Base-by-base conservation (phyloP, 1,140 invertebrate species). In the Diachasma alloeum region DNA sequence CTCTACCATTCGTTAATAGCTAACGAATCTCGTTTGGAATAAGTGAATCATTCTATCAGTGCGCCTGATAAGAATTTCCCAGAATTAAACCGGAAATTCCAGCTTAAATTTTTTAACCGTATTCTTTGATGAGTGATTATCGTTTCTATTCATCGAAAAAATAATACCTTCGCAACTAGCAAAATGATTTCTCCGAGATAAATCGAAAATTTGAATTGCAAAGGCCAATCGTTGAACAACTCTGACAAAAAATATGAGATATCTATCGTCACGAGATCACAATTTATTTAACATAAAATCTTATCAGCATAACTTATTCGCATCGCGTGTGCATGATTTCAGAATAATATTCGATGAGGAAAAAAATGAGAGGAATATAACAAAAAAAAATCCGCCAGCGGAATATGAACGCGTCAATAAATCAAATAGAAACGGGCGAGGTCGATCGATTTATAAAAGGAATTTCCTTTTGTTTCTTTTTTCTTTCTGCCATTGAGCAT, bases 241-340 rank as follows among this genome's bases (percentile, higher is more conserved):
- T 36, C 31, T 36, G 13, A 22, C 10, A 9, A 39, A 42, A 42
- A 39, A 68, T 68, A 37, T 68, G 15, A 37, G 36, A 37, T 37
- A 19, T 68, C 36, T 19, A 39, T 68, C 17, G 36, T 17, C 66
- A 68, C 36, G 66, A 68, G 4, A 68, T 6, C 13, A 17, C 66
- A 68, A 68, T 68, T 68, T 68, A 68, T 68, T 68, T 68, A 39
- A 15, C 66, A 68, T 39, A 39, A 68, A 68, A 68, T n/a, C 59
- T 68, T 68, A 68, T 39, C 36, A 5, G 10, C 13, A 37, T 68
- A 68, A 68, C 36, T 39, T 68, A 68, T 68, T 68, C 17, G 26
- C 13, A 13, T 68, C 15, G 66, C 66, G 66, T 68, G 66, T 68
- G 36, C 17, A 68, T 36, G 26, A 68, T 68, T 68, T 37, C 31